Conservation (phyloP, 2,888 invertebrate genomes). For the Steinernema carpocapsae region DNA sequence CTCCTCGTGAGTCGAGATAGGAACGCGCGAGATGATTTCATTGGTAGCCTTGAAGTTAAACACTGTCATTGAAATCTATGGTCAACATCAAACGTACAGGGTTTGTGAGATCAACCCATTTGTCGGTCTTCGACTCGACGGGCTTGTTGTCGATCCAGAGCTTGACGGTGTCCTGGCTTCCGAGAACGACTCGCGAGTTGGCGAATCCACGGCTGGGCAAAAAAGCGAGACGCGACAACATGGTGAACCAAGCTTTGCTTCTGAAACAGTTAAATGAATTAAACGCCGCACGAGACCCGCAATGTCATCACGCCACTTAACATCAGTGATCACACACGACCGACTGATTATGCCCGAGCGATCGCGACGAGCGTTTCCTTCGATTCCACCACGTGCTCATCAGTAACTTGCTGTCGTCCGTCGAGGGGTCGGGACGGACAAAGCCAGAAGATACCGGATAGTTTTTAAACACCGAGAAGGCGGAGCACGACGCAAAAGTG, state of each 20-base stretch:
- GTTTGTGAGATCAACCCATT: slow-evolving; percentile 93
- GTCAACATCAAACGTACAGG: slow-evolving; percentile 74
- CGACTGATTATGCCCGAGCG: not conserved
- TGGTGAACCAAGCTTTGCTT: slow-evolving; percentile 24
- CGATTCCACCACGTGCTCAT: slow-evolving; percentile 13
- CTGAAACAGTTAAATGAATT: no score
- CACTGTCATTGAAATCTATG: not conserved
- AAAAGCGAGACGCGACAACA: slow-evolving; percentile 40
- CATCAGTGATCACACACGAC: slow-evolving; percentile 7
- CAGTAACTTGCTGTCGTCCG: not conserved
- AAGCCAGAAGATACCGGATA: not conserved
- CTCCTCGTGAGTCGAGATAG: slow-evolving; percentile 85
- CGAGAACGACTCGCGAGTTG: slow-evolving; percentile 32
- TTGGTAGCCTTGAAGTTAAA: slow-evolving; percentile 71
- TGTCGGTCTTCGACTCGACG: slow-evolving; percentile 85
- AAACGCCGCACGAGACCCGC: not conserved
- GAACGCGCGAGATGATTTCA: slow-evolving; percentile 79
- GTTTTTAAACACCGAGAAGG: slow-evolving; percentile 29
- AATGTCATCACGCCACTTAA: not conserved
- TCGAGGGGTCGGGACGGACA: not conserved
- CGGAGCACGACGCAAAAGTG: slow-evolving; percentile 21
- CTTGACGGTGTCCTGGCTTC: slow-evolving; percentile 73
- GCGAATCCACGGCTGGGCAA: slow-evolving; percentile 36
- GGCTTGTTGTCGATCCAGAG: slow-evolving; percentile 93
- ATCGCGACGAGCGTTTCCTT: not conserved